phyloP scores from a whole-genome alignment of 2,113 vertebrate genomes.

The Sinocyclocheilus rhinocerous region DNA sequence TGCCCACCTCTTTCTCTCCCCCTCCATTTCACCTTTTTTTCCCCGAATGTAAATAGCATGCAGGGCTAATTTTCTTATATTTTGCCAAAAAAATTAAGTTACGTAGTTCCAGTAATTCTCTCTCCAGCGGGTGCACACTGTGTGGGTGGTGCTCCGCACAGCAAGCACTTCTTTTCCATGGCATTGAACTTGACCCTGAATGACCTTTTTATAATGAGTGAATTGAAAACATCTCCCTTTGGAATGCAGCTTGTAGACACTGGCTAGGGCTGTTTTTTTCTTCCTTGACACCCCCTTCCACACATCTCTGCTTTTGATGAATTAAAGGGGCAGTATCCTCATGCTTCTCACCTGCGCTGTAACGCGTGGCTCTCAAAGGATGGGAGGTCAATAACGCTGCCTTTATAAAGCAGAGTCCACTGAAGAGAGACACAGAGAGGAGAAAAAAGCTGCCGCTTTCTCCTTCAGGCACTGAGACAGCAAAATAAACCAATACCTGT shows the following conservation, averaged over 20 bases:
- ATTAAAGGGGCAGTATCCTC: slow-evolving; percentile 86
- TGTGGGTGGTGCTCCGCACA: slow-evolving; percentile 87
- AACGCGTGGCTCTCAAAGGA: slow-evolving; percentile 49
- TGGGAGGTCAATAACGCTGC: slow-evolving; percentile 47
- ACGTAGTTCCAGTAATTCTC: slow-evolving; percentile 87
- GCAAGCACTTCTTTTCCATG: slow-evolving; percentile 89
- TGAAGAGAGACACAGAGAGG: slow-evolving; percentile 4
- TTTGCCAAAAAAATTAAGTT: slow-evolving; percentile 91
- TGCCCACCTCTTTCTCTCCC: slow-evolving; percentile 74
- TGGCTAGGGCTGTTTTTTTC: slow-evolving; percentile 82
- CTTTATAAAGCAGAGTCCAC: slow-evolving; percentile 34
- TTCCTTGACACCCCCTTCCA: slow-evolving; percentile 50
- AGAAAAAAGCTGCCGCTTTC: not conserved
- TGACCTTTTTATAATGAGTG: slow-evolving; percentile 97
- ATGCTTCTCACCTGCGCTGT: slow-evolving; percentile 75
- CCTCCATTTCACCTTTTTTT: slow-evolving; percentile 6
- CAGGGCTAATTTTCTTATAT: slow-evolving; percentile 91
- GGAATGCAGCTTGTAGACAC: slow-evolving; percentile 93
- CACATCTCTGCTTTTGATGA: slow-evolving; percentile 79
- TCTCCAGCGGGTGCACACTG: slow-evolving; percentile 82
- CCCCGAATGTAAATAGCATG: slow-evolving; percentile 92
- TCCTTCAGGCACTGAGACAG: slow-evolving; percentile 17
- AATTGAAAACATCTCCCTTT: slow-evolving; percentile 99
- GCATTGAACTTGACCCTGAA: slow-evolving; percentile 97
- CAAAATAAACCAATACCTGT: slow-evolving; percentile 35